Conservation (phyloP, 2,113 vertebrate species). For the Corydoras sp. region DNA sequence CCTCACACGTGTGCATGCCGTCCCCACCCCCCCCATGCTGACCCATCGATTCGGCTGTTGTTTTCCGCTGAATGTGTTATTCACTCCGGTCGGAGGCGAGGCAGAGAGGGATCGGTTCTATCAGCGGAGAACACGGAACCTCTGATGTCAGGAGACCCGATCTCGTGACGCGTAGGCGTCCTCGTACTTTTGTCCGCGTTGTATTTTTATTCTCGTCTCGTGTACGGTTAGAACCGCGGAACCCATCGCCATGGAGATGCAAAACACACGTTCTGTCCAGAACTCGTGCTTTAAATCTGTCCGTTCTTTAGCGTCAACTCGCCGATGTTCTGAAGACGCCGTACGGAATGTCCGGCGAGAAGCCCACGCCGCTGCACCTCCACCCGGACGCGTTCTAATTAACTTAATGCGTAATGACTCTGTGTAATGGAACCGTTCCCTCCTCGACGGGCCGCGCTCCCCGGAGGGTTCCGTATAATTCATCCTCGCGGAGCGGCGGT, state of each 20-base stretch:
- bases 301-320: background rate
- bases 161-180: too few relatives aligned
- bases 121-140: too few relatives aligned
- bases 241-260: too few relatives aligned
- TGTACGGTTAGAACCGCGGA: too few relatives aligned
- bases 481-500: constrained; percentile 20
- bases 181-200: too few relatives aligned
- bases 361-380: background rate
- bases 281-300: background rate
- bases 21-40: constrained; percentile 30
- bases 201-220: too few relatives aligned
- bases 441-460: constrained; percentile 17
- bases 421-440: constrained; percentile 23
- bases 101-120: too few relatives aligned
- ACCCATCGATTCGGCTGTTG: constrained; percentile 51
- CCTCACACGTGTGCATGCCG: constrained; percentile 34
- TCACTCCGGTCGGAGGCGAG: background rate
- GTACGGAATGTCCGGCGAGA: background rate
- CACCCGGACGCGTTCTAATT: constrained; percentile 25
- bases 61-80: constrained; percentile 12
- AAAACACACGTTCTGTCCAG: too few relatives aligned
- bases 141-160: too few relatives aligned
- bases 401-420: constrained; percentile 26
- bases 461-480: constrained; percentile 22
- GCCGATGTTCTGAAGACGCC: background rate